Percentiles rank a stretch among this genome's conserved stretches.
Conservation (phyloP, 2,113 vertebrate species). For the Procapra przewalskii region DNA sequence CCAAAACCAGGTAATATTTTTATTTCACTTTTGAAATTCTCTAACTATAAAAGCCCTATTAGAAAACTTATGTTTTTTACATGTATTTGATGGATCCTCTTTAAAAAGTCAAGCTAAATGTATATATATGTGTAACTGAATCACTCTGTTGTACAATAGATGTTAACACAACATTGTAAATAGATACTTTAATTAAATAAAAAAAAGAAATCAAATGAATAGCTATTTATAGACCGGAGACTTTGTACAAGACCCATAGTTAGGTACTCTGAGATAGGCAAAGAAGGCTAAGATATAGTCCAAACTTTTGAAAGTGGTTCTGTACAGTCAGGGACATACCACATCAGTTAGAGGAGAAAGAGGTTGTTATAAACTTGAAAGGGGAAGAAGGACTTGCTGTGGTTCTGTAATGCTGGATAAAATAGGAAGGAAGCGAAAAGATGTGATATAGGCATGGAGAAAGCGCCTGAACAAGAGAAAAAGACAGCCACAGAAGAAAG, state of each 20-base stretch:
- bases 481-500: background rate
- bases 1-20: conserved; percentile 62
- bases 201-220: background rate
- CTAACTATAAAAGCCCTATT: background rate
- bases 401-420: background rate
- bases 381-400: background rate
- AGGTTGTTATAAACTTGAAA: background rate
- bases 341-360: background rate
- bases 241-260: background rate
- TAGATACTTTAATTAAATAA: background rate
- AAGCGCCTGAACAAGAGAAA: background rate
- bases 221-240: background rate
- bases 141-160: background rate
- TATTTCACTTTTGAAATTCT: background rate
- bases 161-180: background rate
- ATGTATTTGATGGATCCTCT: background rate
- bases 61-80: background rate
- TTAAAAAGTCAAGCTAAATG: background rate
- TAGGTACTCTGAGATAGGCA: background rate
- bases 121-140: background rate
- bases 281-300: background rate
- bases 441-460: background rate
- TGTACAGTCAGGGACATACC: background rate
- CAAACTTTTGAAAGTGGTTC: background rate
- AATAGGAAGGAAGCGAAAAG: background rate